These are phyloP conservation scores for Podabrus alpinus DNA, from an alignment of 2,888 invertebrate species.

Conservation along the genomic window DNA sequence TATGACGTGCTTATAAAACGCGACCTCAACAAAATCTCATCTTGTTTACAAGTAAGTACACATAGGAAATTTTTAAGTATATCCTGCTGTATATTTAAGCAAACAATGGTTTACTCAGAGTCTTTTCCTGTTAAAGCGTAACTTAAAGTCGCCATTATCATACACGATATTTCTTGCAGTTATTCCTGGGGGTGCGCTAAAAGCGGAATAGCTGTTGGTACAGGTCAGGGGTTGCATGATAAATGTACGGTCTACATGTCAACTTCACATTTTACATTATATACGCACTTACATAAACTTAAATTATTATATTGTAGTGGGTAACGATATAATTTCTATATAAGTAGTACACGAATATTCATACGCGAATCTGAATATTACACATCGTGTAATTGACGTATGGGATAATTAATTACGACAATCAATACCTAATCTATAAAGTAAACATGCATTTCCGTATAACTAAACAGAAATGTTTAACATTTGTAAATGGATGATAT, in stretches of 20 bases:
- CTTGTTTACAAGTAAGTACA: conserved; percentile 7
- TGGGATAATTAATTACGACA: neutral
- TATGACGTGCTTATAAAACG: conserved; percentile 1
- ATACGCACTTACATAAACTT: conserved; percentile 36
- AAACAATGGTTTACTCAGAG: conserved; percentile 6
- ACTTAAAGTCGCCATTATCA: conserved; percentile 29
- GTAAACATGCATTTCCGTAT: conserved; percentile 18
- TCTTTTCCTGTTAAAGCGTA: conserved; percentile 12
- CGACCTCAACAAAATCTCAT: conserved; percentile 2
- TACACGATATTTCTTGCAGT: conserved; percentile 31
- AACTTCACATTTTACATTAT: conserved; percentile 39
- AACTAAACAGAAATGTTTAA: conserved; percentile 12
- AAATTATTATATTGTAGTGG: conserved; percentile 27
- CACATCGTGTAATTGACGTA: conserved; percentile 17
- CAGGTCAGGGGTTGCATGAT: conserved; percentile 41
- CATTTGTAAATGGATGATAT: conserved; percentile 13
- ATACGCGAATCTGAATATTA: conserved; percentile 11
- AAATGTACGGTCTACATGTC: conserved; percentile 40
- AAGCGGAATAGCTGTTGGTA: conserved; percentile 39
- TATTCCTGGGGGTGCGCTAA: conserved; percentile 33
- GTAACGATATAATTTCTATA: conserved; percentile 21
- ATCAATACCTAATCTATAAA: conserved; percentile 16
- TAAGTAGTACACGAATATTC: conserved; percentile 19
- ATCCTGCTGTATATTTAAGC: neutral
- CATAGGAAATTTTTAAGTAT: conserved; percentile 7